Evolutionary conservation across 2,888 invertebrate species (phyloP).

Genomic region (Dorcus parallelipipedus): DNA sequence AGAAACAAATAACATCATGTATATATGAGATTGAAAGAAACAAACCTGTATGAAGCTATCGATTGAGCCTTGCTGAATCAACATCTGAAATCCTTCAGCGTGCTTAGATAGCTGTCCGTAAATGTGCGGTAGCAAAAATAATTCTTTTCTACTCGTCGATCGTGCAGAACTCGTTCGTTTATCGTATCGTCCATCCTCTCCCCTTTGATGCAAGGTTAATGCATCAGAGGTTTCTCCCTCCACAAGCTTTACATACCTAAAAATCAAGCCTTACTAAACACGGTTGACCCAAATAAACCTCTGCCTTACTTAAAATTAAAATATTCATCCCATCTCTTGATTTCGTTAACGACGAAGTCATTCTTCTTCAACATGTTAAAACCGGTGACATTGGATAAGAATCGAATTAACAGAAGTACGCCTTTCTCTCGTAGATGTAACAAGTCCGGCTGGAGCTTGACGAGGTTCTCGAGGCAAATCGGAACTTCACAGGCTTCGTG

Average conservation of each 20-base stretch:
- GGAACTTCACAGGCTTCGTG: constrained; percentile 92
- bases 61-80: constrained; percentile 54
- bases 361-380: constrained; percentile 61
- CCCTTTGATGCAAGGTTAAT: constrained; percentile 77
- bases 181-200: constrained; percentile 73
- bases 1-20: not conserved
- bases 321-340: constrained; percentile 74
- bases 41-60: constrained; percentile 49
- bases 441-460: constrained; percentile 69
- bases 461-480: constrained; percentile 71
- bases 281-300: not conserved
- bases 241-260: constrained; percentile 80
- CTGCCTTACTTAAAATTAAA: constrained; percentile 64
- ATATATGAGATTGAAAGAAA: not conserved
- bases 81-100: constrained; percentile 55
- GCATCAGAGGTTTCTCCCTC: constrained; percentile 88
- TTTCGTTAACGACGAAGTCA: constrained; percentile 66
- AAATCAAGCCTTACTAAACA: not conserved
- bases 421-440: constrained; percentile 74
- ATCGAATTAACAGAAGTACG: constrained; percentile 69
- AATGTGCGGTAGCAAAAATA: constrained; percentile 69
- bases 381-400: constrained; percentile 70
- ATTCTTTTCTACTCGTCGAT: constrained; percentile 51
- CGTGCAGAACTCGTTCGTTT: constrained; percentile 63
- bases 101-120: constrained; percentile 81